These are phyloP conservation scores for Tupaia chinensis DNA, from an alignment of 2,113 vertebrate genomes.

Conservation along the genomic window DNA sequence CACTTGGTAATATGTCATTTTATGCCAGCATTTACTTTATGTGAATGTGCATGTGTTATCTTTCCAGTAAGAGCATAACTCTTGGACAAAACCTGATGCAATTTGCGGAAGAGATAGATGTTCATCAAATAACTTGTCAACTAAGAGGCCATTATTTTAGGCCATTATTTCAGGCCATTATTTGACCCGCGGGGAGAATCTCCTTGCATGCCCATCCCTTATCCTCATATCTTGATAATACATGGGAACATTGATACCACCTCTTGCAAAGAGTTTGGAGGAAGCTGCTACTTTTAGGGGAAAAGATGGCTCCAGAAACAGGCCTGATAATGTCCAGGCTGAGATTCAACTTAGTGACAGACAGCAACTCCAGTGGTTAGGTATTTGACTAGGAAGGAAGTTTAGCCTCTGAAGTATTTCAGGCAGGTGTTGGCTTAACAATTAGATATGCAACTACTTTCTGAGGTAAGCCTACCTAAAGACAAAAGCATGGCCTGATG, in stretches of 20 bases:
- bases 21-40: neutral
- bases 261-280: neutral
- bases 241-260: neutral
- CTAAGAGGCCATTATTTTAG: neutral
- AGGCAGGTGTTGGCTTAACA: constrained; percentile 47
- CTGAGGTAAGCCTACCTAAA: constrained; percentile 47
- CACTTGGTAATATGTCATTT: neutral
- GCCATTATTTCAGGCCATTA: neutral
- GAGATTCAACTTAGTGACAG: constrained; percentile 6
- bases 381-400: constrained; percentile 51
- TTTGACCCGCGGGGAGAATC: neutral
- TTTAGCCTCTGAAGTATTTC: constrained; percentile 52
- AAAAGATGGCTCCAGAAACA: constrained; percentile 46
- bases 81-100: neutral
- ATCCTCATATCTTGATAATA: neutral
- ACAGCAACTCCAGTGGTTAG: neutral
- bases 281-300: constrained; percentile 37
- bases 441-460: constrained; percentile 29
- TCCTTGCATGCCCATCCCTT: neutral
- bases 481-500: constrained; percentile 20
- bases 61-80: neutral
- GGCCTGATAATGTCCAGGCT: neutral
- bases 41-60: neutral
- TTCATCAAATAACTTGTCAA: constrained; percentile 21
- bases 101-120: constrained; percentile 34